Evolutionary conservation across 1,140 invertebrate species (phyloP).

Genomic region (Melitaea cinxia): DNA sequence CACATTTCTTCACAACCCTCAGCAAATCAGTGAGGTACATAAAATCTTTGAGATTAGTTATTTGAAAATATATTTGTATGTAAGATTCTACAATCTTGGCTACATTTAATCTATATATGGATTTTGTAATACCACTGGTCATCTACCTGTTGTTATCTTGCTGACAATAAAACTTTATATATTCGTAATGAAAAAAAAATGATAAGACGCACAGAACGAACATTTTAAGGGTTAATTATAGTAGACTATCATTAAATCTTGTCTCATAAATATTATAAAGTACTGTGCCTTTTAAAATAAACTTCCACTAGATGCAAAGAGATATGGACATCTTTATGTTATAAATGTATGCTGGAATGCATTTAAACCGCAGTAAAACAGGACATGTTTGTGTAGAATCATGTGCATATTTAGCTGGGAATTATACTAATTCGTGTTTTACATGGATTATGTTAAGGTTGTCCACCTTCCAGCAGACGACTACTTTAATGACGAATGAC

Average conservation of each 20-base stretch:
- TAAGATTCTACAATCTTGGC: too few relatives aligned
- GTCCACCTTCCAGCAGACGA: too few relatives aligned
- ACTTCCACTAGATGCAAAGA: slow-evolving; percentile 7
- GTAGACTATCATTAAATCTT: neutral
- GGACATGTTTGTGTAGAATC: neutral
- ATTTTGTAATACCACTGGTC: too few relatives aligned
- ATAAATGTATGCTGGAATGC: slow-evolving; percentile 12
- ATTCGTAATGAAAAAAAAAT: neutral
- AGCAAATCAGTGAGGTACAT: too few relatives aligned
- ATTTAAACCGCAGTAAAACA: slow-evolving; percentile 9
- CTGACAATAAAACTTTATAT: too few relatives aligned
- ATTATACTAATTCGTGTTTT: slow-evolving; percentile 11
- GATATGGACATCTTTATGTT: slow-evolving; percentile 18
- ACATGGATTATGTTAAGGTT: neutral
- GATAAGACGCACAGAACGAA: neutral
- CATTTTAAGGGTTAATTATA: neutral
- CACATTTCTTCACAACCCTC: too few relatives aligned
- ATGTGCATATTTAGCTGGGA: slow-evolving; percentile 3
- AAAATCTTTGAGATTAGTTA: too few relatives aligned
- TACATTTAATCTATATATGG: too few relatives aligned
- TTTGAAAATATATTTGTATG: too few relatives aligned
- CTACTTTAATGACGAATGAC: too few relatives aligned
- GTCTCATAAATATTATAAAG: slow-evolving; percentile 6
- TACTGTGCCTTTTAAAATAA: slow-evolving; percentile 1
- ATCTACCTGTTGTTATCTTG: too few relatives aligned